These are phyloP conservation scores for Esox niger DNA, from an alignment of 2,113 vertebrate genomes.

Conservation along the genomic window DNA sequence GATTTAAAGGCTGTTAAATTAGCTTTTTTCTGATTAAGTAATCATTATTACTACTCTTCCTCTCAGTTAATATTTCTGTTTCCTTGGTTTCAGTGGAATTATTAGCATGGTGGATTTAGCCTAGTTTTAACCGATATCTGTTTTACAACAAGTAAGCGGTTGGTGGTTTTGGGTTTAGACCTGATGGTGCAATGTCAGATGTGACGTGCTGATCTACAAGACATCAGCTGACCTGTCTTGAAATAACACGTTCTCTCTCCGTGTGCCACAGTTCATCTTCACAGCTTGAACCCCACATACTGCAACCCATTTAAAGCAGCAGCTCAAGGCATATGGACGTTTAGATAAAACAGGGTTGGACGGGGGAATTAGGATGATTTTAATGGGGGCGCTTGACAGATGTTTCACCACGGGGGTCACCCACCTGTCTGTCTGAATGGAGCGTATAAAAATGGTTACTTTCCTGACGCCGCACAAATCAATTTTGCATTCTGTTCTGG, in stretches of 20 bases:
- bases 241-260: too few relatives aligned
- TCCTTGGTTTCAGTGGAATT: neutral
- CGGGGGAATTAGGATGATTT: too few relatives aligned
- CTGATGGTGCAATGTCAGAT: conserved; percentile 10
- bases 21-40: neutral
- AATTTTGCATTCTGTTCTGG: conserved; percentile 18
- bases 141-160: too few relatives aligned
- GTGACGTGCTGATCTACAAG: conserved; percentile 63
- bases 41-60: neutral
- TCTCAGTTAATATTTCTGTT: neutral
- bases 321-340: too few relatives aligned
- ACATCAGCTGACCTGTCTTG: conserved; percentile 30
- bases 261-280: too few relatives aligned
- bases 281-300: too few relatives aligned
- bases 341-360: too few relatives aligned
- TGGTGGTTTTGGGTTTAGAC: too few relatives aligned
- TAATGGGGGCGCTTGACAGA: neutral
- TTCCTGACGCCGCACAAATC: conserved; percentile 30
- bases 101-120: conserved; percentile 6
- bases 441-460: conserved; percentile 42
- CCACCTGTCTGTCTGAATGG: conserved; percentile 47
- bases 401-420: conserved; percentile 25
- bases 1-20: neutral
- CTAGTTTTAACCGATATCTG: too few relatives aligned
- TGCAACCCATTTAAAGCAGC: too few relatives aligned